These are phyloP conservation scores for Alviniconcha strummeri DNA, from an alignment of 2,888 invertebrate species.

Conservation along the genomic window DNA sequence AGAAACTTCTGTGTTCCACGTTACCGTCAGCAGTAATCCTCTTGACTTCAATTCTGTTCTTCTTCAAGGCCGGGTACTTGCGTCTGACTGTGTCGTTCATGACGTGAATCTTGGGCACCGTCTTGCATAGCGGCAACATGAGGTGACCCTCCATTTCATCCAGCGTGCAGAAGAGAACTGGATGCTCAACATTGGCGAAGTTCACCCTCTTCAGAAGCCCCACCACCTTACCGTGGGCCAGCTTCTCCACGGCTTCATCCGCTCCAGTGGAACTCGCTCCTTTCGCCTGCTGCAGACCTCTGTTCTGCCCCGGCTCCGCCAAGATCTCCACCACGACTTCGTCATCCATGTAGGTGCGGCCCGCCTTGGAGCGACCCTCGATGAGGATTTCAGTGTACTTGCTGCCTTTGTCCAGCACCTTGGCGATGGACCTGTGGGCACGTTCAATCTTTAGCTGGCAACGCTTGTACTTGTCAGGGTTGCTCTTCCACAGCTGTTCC, in stretches of 20 bases:
- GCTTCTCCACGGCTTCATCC: constrained; percentile 1
- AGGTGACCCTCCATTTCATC: constrained; percentile 47
- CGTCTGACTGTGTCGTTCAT: constrained; percentile 21
- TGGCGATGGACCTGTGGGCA: constrained; percentile 34
- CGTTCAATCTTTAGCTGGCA: constrained; percentile 37
- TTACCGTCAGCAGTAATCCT: constrained; percentile 30
- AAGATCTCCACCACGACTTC: constrained; percentile 41
- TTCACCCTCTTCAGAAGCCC: constrained; percentile 44
- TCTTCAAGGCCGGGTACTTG: constrained; percentile 7
- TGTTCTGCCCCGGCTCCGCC: constrained; percentile 17
- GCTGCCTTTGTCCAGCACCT: constrained; percentile 24
- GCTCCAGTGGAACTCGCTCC: too few species aligned
- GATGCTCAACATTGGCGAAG: constrained; percentile 41
- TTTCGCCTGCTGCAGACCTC: not conserved
- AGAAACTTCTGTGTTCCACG: constrained; percentile 35
- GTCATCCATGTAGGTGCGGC: constrained; percentile 40
- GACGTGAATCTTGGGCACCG: constrained; percentile 52
- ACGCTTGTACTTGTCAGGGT: constrained; percentile 33
- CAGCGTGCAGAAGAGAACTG: constrained; percentile 50
- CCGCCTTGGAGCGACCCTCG: constrained; percentile 41
- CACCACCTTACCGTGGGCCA: constrained; percentile 48
- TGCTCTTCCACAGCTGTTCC: not conserved
- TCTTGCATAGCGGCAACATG: constrained; percentile 54
- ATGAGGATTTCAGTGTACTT: constrained; percentile 35
- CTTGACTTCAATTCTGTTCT: constrained; percentile 37